A percentile compares a stretch with the other conserved stretches of the same genome.
These are phyloP conservation scores for Cloeon dipterum DNA, from an alignment of 2,888 invertebrate genomes.

Conservation along the genomic window DNA sequence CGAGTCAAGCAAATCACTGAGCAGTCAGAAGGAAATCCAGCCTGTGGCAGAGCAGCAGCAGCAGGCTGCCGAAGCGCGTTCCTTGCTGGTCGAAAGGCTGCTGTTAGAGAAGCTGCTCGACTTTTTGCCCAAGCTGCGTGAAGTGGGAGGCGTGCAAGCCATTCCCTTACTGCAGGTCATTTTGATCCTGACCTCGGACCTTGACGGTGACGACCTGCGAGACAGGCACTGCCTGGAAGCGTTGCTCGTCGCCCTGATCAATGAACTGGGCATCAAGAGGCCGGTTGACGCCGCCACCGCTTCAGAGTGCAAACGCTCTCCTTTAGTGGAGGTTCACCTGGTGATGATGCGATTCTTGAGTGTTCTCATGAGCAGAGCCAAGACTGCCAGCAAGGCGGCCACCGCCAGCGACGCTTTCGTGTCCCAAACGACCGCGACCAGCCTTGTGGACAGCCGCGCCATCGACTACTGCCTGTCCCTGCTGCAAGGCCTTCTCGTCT, in stretches of 20 bases:
- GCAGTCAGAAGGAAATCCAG: background rate
- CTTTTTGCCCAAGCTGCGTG: slow-evolving; percentile 49
- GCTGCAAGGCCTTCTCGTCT: slow-evolving; percentile 43
- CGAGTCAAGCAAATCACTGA: slow-evolving; percentile 16
- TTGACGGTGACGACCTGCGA: slow-evolving; percentile 62
- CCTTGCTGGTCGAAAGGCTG: slow-evolving; percentile 14
- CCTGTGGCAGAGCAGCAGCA: background rate
- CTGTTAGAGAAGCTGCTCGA: slow-evolving; percentile 54
- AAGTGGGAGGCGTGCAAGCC: slow-evolving; percentile 59
- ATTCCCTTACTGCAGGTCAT: slow-evolving; percentile 86
- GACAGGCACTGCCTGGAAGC: slow-evolving; percentile 57
- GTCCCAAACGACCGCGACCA: slow-evolving; percentile 43
- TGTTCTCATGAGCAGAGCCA: slow-evolving; percentile 19
- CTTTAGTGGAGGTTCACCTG: slow-evolving; percentile 63
- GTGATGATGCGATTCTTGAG: slow-evolving; percentile 73
- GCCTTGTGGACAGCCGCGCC: slow-evolving; percentile 41
- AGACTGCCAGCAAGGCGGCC: background rate
- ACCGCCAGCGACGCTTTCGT: slow-evolving; percentile 21
- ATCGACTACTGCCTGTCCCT: slow-evolving; percentile 49
- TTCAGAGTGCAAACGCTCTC: slow-evolving; percentile 25
- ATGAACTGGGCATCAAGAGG: slow-evolving; percentile 41
- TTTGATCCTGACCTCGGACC: slow-evolving; percentile 68
- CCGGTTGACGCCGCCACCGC: slow-evolving; percentile 14
- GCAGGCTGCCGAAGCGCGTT: background rate
- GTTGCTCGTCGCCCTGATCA: slow-evolving; percentile 45